Conservation (phyloP, 1,140 invertebrate species). For the Dryas iulia region DNA sequence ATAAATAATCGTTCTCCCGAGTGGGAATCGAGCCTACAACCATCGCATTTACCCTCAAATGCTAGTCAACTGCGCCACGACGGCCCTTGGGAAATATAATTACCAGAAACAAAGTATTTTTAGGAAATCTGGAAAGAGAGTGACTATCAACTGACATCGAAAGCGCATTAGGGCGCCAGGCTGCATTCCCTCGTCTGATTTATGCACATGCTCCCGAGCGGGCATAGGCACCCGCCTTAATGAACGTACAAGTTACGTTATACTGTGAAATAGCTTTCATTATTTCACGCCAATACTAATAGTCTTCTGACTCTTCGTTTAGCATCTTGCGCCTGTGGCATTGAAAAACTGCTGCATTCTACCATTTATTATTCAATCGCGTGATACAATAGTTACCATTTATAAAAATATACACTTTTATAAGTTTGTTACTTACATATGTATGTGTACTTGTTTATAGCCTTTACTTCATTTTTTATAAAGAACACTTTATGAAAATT, state of each 20-base stretch:
- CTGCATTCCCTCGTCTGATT: constrained; percentile 72
- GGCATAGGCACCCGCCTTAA: constrained; percentile 68
- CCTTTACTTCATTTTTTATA: too few species aligned
- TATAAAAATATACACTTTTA: too few species aligned
- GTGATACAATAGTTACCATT: background rate
- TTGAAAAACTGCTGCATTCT: background rate
- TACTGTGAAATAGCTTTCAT: constrained; percentile 71
- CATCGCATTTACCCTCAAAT: too few species aligned
- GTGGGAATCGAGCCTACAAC: too few species aligned
- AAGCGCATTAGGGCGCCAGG: constrained; percentile 75
- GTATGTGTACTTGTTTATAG: too few species aligned
- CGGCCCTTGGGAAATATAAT: too few species aligned
- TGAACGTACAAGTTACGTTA: constrained; percentile 72
- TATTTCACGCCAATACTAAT: constrained; percentile 74
- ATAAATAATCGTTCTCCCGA: too few species aligned
- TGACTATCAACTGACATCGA: constrained; percentile 74
- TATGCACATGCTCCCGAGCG: constrained; percentile 65
- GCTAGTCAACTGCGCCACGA: too few species aligned
- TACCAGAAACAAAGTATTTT: background rate
- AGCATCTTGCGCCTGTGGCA: constrained; percentile 5
- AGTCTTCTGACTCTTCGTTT: constrained; percentile 53
- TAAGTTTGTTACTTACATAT: too few species aligned
- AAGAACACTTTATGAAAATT: too few species aligned
- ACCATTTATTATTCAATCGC: background rate
- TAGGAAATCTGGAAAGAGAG: constrained; percentile 25